Percentiles rank a stretch among this genome's conserved stretches.
Conservation (phyloP, 1,140 invertebrate species). For the Paraescarpia echinospica region DNA sequence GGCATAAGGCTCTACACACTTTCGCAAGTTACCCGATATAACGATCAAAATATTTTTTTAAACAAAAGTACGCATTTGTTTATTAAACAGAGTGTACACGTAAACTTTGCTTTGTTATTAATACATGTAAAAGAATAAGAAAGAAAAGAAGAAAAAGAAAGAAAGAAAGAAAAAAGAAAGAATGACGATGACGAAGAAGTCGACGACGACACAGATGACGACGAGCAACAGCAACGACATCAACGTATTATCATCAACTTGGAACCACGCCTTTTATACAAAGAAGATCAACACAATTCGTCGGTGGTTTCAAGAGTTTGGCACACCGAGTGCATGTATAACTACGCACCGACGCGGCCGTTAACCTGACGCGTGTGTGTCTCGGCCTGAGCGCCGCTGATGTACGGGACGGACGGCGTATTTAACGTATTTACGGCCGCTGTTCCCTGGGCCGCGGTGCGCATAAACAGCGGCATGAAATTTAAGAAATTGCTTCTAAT, state of each 20-base stretch:
- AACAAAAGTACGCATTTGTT: too few species aligned
- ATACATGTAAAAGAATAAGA: not conserved
- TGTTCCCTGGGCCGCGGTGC: not conserved
- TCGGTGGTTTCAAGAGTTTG: not conserved
- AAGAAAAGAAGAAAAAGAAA: not conserved
- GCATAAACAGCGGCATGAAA: not conserved
- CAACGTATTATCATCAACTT: not conserved
- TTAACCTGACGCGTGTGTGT: too few species aligned
- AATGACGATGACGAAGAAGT: too few species aligned
- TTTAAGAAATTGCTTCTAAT: slow-evolving; percentile 16
- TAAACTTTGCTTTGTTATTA: too few species aligned
- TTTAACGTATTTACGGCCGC: slow-evolving; percentile 7
- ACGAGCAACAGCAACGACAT: not conserved
- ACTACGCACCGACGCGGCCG: too few species aligned
- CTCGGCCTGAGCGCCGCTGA: not conserved
- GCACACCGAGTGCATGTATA: too few species aligned
- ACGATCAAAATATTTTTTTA: too few species aligned
- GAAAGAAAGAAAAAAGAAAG: too few species aligned
- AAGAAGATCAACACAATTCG: not conserved
- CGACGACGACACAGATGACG: too few species aligned
- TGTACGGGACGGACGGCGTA: not conserved
- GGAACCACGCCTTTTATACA: not conserved
- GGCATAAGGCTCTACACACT: too few species aligned
- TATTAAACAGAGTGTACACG: too few species aligned
- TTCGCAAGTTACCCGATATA: too few species aligned